Evolutionary conservation across 1,140 invertebrate genomes (phyloP).

Genomic region (Theocolax elegans): DNA sequence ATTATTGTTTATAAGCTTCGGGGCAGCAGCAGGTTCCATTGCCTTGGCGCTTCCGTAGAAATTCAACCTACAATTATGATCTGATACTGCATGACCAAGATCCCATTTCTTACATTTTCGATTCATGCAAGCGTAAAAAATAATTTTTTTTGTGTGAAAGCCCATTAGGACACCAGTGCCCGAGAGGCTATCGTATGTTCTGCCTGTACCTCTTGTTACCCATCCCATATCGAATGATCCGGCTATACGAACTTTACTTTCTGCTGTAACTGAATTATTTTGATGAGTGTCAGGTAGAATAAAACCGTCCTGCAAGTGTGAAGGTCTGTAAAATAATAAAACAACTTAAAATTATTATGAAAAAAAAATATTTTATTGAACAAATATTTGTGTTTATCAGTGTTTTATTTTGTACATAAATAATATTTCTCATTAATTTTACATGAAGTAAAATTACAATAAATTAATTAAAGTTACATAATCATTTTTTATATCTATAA

Average conservation of each 20-base stretch:
- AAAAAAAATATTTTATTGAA: no score
- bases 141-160: constrained; percentile 18
- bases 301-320: neutral
- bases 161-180: neutral
- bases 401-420: no score
- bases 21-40: constrained; percentile 12
- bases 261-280: no score
- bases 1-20: constrained; percentile 19
- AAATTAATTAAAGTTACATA: no score
- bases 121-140: constrained; percentile 14
- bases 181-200: neutral
- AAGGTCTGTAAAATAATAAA: no score
- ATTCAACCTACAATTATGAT: constrained; percentile 29
- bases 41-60: neutral
- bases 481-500: no score
- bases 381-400: no score
- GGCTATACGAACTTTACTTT: neutral
- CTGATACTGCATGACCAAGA: constrained; percentile 3
- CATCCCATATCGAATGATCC: neutral
- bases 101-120: constrained; percentile 32
- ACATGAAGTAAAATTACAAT: no score
- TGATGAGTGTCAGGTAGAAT: neutral
- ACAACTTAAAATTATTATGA: no score
- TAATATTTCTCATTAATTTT: no score
- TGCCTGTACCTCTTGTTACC: neutral